Conservation (phyloP, 2,113 vertebrate genomes). For the Corythornis vintsioides region DNA sequence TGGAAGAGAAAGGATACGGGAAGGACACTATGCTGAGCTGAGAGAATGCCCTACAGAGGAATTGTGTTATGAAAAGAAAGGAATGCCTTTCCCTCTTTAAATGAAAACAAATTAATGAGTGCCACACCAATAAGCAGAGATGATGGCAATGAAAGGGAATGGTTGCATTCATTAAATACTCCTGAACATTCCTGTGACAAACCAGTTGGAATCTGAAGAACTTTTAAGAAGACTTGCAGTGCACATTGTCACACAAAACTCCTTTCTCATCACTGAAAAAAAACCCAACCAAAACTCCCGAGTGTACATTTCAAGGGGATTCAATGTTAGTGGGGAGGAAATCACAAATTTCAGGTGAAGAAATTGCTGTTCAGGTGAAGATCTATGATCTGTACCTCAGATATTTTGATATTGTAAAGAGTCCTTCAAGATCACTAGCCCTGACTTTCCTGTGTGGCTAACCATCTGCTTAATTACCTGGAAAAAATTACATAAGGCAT, state of each 20-base stretch:
- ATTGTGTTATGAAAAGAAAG: background rate
- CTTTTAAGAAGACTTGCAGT: background rate
- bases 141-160: background rate
- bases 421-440: background rate
- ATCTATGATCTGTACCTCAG: background rate
- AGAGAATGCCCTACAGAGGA: background rate
- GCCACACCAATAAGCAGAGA: background rate
- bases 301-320: background rate
- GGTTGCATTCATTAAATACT: background rate
- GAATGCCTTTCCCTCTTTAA: background rate
- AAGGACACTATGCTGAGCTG: background rate
- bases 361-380: background rate
- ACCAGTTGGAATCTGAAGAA: background rate
- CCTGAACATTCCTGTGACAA: background rate
- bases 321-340: background rate
- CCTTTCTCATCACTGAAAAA: background rate
- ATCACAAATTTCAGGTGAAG: background rate
- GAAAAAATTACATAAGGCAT: background rate
- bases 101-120: background rate
- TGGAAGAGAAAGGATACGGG: background rate
- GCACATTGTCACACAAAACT: background rate
- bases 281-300: background rate
- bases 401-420: background rate
- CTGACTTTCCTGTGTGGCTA: background rate
- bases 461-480: slow-evolving; percentile 10